Conservation (phyloP, 2,888 invertebrate genomes). For the Mamestra brassicae region DNA sequence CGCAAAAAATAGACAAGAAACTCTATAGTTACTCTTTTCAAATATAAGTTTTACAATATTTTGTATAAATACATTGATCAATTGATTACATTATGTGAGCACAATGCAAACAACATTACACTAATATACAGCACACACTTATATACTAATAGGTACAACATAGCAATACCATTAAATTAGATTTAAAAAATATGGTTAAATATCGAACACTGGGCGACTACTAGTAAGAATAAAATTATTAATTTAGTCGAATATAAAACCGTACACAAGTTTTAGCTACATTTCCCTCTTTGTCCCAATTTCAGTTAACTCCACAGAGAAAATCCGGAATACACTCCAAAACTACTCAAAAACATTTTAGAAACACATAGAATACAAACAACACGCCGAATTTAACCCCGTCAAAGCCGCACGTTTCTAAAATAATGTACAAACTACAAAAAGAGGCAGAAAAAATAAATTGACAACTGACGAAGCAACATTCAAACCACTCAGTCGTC, state of each 20-base stretch:
- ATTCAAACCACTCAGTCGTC: conserved; percentile 31
- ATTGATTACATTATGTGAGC: too few relatives aligned
- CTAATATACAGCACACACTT: too few relatives aligned
- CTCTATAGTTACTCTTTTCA: too few relatives aligned
- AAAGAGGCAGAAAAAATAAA: conserved; percentile 23
- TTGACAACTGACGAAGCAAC: conserved; percentile 39
- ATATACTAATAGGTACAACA: too few relatives aligned
- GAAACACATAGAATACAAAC: conserved; percentile 19
- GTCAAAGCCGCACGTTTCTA: conserved; percentile 7
- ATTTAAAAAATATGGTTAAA: too few relatives aligned
- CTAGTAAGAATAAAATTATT: too few relatives aligned
- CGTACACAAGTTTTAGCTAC: neutral
- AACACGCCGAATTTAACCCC: conserved; percentile 22
- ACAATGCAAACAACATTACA: too few relatives aligned
- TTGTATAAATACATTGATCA: too few relatives aligned
- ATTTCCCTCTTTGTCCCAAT: neutral
- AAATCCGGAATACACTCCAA: neutral
- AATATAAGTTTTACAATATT: too few relatives aligned
- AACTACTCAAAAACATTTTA: conserved; percentile 28
- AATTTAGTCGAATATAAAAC: neutral
- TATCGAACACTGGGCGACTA: too few relatives aligned
- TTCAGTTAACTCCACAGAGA: conserved; percentile 3
- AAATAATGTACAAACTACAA: conserved; percentile 37
- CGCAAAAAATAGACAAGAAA: too few relatives aligned
- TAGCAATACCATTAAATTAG: too few relatives aligned